These are phyloP conservation scores for Lemur catta DNA, from an alignment of 2,797 vertebrate species.

Conservation along the genomic window DNA sequence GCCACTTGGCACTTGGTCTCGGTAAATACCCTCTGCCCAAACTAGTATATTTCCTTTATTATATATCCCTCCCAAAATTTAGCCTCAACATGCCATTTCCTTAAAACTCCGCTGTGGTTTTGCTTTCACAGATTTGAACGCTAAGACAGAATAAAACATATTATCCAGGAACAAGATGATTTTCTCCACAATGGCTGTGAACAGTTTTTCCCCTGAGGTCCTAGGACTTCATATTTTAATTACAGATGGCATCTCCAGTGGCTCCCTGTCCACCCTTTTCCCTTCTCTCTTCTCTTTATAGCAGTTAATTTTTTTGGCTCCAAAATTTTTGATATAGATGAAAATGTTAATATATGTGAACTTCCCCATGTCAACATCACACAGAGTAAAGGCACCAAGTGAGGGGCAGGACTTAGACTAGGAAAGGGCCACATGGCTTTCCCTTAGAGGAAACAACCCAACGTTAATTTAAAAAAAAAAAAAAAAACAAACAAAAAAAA, in stretches of 20 bases:
- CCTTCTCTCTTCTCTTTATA: not conserved
- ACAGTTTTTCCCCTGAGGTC: not conserved
- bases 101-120: not conserved
- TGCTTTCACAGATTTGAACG: not conserved
- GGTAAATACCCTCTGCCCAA: conserved; percentile 12
- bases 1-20: conserved; percentile 47
- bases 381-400: not conserved
- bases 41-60: not conserved
- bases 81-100: not conserved
- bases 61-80: not conserved
- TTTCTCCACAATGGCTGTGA: not conserved
- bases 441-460: not conserved
- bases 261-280: not conserved
- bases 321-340: not conserved
- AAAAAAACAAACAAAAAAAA: not conserved
- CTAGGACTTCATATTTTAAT: not conserved
- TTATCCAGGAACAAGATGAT: not conserved
- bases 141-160: not conserved
- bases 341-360: not conserved
- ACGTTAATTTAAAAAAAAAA: not conserved
- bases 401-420: not conserved
- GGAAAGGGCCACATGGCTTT: not conserved
- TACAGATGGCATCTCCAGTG: not conserved
- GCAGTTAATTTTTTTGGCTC: not conserved
- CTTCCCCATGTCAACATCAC: not conserved